Base-by-base conservation (phyloP, 2,113 vertebrate species). In the Lycocorax pyrrhopterus region DNA sequence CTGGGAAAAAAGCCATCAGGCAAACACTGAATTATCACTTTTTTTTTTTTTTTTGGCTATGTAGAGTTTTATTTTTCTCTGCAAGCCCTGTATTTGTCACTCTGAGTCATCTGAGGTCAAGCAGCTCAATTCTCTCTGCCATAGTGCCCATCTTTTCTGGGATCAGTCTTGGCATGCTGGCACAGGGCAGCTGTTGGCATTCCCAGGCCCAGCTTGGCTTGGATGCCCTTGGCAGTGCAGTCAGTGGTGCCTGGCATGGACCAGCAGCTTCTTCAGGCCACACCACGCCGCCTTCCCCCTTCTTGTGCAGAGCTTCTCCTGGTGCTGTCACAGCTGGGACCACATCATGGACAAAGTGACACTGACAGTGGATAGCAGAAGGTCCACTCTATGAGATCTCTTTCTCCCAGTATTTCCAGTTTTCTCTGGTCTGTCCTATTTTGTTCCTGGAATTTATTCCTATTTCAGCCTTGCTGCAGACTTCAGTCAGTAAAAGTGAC, bases 231-330 rank as follows among this genome's bases (percentile, higher is more conserved):
- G 69, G 49, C 58, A 64, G 51, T 0, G 4, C 71, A 32, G 29
- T 12, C 75, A 32, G 39, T 63, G 52, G 21, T 35, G 52, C 47
- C 32, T 72, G 47, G 43, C 2, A 0, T 17, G 25, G 60, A 49
- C 8, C 30, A 91, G 43, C 32, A 74, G 51, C 46, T 92, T 69
- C 47, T 67, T n/a, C 62, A 66, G 59, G 52, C 17, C 53, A 55
- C 29, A 3, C 21, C 6, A 2, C 0, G 0, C 19, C 10, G 1
- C 44, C 37, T 85, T 68, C 79, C 16, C 21, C 18, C 53, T 52
- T 37, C 62, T 7, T 72, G 39, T 11, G 16, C 23, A 60, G 47
- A 39, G 21, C 51, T 73, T 51, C 49, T 27, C 33, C 5, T 32
- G 19, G 10, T 46, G 51, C 63, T 69, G 47, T 26, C 64, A 62